These are phyloP conservation scores for Montipora sp. DNA, from an alignment of 64 coral and sea anemone genomes.

Conservation along the genomic window DNA sequence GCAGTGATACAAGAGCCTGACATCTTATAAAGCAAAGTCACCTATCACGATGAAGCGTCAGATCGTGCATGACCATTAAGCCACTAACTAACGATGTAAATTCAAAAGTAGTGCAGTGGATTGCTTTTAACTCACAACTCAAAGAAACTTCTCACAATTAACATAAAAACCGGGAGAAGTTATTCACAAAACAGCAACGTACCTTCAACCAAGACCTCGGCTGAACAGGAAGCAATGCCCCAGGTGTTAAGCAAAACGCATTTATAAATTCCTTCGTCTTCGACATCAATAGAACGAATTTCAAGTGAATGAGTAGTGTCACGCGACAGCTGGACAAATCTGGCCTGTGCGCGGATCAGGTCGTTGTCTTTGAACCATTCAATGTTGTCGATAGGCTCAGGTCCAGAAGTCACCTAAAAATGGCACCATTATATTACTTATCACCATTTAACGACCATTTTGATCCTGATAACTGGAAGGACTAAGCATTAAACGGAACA, in stretches of 20 bases:
- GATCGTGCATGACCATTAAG: too few relatives aligned
- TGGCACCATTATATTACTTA: too few relatives aligned
- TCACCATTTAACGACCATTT: too few relatives aligned
- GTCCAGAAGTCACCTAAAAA: slow-evolving; percentile 76
- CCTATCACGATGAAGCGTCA: too few relatives aligned
- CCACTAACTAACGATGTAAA: background rate
- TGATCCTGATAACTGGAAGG: too few relatives aligned
- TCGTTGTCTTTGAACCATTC: slow-evolving; percentile 99
- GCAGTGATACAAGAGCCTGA: too few relatives aligned
- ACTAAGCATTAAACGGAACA: too few relatives aligned
- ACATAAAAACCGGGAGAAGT: too few relatives aligned
- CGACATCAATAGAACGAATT: slow-evolving; percentile 59
- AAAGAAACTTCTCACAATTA: too few relatives aligned
- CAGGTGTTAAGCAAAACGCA: slow-evolving; percentile 88
- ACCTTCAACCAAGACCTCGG: slow-evolving; percentile 91
- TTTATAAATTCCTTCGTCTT: slow-evolving; percentile 94
- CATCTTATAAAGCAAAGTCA: too few relatives aligned
- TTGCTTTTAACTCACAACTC: too few relatives aligned
- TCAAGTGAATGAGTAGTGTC: slow-evolving; percentile 55
- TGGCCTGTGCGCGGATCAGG: slow-evolving; percentile 59
- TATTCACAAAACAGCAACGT: background rate
- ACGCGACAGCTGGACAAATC: slow-evolving; percentile 65
- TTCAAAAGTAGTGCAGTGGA: too few relatives aligned
- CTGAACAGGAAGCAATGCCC: slow-evolving; percentile 84
- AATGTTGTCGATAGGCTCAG: slow-evolving; percentile 76